phyloP scores from a whole-genome alignment of 2,113 vertebrate species.

The Piprites chloris region DNA sequence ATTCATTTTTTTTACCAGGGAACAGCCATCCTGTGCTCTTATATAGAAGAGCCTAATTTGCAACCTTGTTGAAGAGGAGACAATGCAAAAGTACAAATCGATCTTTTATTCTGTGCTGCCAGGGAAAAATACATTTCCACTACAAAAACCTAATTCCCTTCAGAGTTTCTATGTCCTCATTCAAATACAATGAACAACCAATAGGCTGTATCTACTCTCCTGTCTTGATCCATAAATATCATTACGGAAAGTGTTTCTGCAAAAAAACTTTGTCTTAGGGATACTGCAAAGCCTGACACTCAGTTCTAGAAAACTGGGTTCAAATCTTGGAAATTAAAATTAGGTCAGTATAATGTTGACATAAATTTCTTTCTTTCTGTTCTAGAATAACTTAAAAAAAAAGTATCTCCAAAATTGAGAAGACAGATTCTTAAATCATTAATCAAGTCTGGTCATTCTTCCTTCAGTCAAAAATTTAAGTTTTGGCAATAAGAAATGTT shows the following conservation, averaged over 20 bases:
- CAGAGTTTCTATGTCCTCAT: background rate
- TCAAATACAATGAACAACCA: slow-evolving; percentile 27
- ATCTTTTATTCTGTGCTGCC: slow-evolving; percentile 8
- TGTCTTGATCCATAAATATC: background rate
- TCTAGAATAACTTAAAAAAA: background rate
- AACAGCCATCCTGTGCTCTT: background rate
- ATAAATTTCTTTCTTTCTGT: background rate
- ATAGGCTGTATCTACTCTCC: background rate
- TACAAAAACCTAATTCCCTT: background rate
- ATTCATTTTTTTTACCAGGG: background rate
- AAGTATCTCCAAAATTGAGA: background rate
- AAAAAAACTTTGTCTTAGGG: background rate
- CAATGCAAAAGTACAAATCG: background rate
- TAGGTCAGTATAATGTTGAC: background rate
- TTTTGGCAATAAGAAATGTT: background rate
- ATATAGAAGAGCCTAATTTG: background rate
- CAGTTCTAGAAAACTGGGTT: background rate
- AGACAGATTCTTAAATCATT: background rate
- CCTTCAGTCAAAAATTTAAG: background rate
- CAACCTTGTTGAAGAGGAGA: background rate
- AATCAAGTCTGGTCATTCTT: background rate
- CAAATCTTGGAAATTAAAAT: background rate
- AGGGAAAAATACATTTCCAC: slow-evolving; percentile 5
- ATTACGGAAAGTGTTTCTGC: background rate
- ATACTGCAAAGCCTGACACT: background rate